Evolutionary conservation across 1,140 invertebrate species (phyloP).

Genomic region (Arion vulgaris): DNA sequence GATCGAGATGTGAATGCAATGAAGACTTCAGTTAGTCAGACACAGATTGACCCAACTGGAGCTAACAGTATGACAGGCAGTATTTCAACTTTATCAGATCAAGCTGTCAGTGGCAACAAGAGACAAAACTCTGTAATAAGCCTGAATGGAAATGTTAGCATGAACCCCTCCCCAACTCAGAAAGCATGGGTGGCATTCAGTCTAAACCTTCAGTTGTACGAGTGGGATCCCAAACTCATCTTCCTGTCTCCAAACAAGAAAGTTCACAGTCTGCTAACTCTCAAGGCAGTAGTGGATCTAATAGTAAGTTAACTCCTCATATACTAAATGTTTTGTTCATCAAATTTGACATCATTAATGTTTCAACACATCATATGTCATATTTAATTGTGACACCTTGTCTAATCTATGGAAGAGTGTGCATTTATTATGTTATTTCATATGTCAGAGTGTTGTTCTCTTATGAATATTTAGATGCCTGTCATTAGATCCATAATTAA

Average conservation of each 20-base stretch:
- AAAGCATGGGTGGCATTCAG: slow-evolving; percentile 29
- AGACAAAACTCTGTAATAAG: slow-evolving; percentile 47
- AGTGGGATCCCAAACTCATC: slow-evolving; percentile 34
- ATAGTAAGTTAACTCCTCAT: slow-evolving; percentile 29
- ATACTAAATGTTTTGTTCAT: background rate
- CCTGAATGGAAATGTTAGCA: slow-evolving; percentile 15
- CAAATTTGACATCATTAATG: background rate
- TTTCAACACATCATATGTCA: too few relatives aligned
- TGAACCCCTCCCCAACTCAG: slow-evolving; percentile 29
- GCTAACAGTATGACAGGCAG: background rate
- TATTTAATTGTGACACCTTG: too few relatives aligned
- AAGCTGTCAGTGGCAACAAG: slow-evolving; percentile 17
- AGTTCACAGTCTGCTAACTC: slow-evolving; percentile 52
- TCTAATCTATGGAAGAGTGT: too few relatives aligned
- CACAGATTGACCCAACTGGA: background rate
- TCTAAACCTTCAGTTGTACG: slow-evolving; percentile 39
- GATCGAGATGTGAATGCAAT: slow-evolving; percentile 3
- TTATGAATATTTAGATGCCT: too few relatives aligned
- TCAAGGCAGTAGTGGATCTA: slow-evolving; percentile 49
- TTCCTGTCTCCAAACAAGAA: slow-evolving; percentile 54
- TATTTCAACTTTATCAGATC: background rate
- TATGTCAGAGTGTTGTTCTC: too few relatives aligned
- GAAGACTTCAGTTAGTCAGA: background rate
- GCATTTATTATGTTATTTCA: too few relatives aligned
- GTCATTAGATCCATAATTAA: too few relatives aligned